These are phyloP conservation scores for Halcyon malimbica DNA, from an alignment of 2,113 vertebrate genomes.

Conservation along the genomic window DNA sequence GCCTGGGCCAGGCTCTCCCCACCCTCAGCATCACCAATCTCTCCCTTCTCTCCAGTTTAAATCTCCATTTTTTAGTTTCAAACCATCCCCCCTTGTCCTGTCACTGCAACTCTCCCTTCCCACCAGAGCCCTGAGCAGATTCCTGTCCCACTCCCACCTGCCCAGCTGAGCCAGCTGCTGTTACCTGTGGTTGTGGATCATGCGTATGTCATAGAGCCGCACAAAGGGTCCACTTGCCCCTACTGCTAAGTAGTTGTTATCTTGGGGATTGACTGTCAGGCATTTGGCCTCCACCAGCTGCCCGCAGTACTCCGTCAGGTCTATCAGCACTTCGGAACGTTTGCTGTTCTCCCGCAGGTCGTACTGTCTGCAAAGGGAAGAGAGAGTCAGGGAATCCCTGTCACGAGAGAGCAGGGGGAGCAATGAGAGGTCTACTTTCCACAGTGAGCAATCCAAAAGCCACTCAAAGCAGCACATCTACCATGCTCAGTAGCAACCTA, in stretches of 20 bases:
- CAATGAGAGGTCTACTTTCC: neutral
- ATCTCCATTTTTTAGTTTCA: neutral
- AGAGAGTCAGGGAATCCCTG: no score
- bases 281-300: conserved; percentile 98
- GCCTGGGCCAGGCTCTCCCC: neutral
- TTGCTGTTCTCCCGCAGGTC: conserved; percentile 96
- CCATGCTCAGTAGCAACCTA: neutral
- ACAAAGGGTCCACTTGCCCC: conserved; percentile 96
- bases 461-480: neutral
- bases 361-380: conserved; percentile 84
- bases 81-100: neutral
- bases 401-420: neutral
- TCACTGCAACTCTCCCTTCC: neutral
- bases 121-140: neutral
- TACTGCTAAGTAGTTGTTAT: conserved; percentile 96
- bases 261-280: conserved; percentile 93
- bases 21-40: neutral
- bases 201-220: conserved; percentile 96
- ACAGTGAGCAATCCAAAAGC: neutral
- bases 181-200: conserved; percentile 98
- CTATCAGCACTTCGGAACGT: conserved; percentile 94
- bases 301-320: conserved; percentile 96
- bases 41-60: neutral
- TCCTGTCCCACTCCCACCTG: neutral
- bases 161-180: neutral